phyloP scores from a whole-genome alignment of 2,888 invertebrate genomes.

The Eristalis arbustorum region DNA sequence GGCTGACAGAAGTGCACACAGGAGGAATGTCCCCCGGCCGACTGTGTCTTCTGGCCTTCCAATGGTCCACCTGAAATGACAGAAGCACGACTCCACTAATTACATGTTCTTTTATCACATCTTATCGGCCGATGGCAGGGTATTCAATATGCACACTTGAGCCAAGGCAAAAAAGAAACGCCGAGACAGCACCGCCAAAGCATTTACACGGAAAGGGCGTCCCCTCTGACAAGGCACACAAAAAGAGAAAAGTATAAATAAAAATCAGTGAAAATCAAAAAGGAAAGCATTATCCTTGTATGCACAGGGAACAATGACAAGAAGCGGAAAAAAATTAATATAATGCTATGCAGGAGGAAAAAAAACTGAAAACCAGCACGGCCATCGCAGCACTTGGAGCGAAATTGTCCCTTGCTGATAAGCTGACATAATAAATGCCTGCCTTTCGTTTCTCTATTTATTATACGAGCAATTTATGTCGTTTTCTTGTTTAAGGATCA shows the following conservation, averaged over 20 bases:
- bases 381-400: background rate
- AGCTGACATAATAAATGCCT: slow-evolving; percentile 80
- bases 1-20: background rate
- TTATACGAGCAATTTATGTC: slow-evolving; percentile 79
- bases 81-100: slow-evolving; percentile 46
- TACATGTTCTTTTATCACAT: slow-evolving; percentile 49
- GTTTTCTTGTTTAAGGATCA: slow-evolving; percentile 78
- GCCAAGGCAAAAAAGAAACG: background rate
- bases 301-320: slow-evolving; percentile 20
- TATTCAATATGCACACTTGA: slow-evolving; percentile 29
- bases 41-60: background rate
- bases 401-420: slow-evolving; percentile 79
- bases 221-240: background rate
- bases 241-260: background rate
- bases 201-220: slow-evolving; percentile 10
- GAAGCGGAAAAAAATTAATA: slow-evolving; percentile 5
- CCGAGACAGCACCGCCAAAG: background rate
- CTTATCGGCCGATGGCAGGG: slow-evolving; percentile 46
- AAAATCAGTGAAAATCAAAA: slow-evolving; percentile 19
- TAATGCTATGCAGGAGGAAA: background rate
- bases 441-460: slow-evolving; percentile 80
- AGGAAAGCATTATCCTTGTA: slow-evolving; percentile 45
- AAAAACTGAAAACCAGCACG: slow-evolving; percentile 29
- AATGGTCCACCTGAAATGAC: slow-evolving; percentile 7
- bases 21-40: background rate